Base-by-base conservation (phyloP, 1,140 invertebrate genomes). In the Macrosteles quadrilineatus region DNA sequence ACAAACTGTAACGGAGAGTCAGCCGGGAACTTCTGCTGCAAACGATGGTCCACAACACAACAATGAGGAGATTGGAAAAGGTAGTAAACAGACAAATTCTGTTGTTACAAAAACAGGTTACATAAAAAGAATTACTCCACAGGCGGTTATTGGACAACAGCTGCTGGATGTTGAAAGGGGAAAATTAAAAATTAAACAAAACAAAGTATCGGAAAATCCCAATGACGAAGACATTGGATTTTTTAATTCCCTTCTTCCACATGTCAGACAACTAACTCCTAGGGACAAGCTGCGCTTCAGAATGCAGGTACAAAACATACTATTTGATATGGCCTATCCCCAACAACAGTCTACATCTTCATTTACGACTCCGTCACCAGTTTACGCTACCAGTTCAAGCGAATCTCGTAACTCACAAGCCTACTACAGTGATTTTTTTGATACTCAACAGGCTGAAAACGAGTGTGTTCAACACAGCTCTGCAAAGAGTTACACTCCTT, bases 281-380 rank as follows among this genome's bases (percentile, higher is more conserved):
- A 62, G 57, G 30, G 27, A 62, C 65, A 76, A 69, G 27, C 73
- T 50, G 43, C 67, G 40, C 27, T 76, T 36, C 32, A 70, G 53
- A 72, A 72, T 63, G 67, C 45, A 43, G 73, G 73, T 69, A 50
- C 59, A 67, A 55, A 55, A 66, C 63, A 68, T 32, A 72, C 53
- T 75, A 55, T n/a, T 64, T n/a, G n/a, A n/a, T n/a, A n/a, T n/a
- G n/a, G n/a, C n/a, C n/a, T n/a, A n/a, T n/a, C n/a, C n/a, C n/a
- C n/a, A n/a, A n/a, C n/a, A n/a, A n/a, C n/a, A n/a, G n/a, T n/a
- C n/a, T n/a, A n/a, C n/a, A n/a, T n/a, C n/a, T n/a, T n/a, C n/a
- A n/a, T n/a, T n/a, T n/a, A n/a, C n/a, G 2, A 53, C 47, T 53
- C 6, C 19, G 6, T 21, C 47, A 3, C 47, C 47, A 12, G 47